Evolutionary conservation across 2,797 vertebrate species (phyloP).

Genomic region (Tachyglossus aculeatus): DNA sequence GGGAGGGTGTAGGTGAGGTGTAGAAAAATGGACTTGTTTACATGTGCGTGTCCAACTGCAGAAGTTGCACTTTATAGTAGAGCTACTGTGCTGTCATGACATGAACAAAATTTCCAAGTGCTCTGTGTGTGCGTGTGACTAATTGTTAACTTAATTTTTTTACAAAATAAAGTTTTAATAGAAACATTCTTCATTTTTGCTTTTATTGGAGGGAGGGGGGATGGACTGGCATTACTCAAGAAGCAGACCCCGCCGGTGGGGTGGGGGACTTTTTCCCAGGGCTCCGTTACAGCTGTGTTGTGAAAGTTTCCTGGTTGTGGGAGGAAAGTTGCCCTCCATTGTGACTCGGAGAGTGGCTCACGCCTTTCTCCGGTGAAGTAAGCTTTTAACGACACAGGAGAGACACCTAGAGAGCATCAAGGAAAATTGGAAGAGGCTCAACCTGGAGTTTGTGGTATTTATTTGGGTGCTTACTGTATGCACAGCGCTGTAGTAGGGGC

Average conservation of each 20-base stretch:
- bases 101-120: constrained; percentile 70
- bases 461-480: too few relatives aligned
- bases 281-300: background rate
- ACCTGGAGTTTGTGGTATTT: too few relatives aligned
- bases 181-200: background rate
- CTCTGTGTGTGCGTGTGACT: constrained; percentile 66
- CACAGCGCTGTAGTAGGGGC: too few relatives aligned
- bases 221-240: rapidly evolving
- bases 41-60: constrained; percentile 66
- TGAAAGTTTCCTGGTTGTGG: too few relatives aligned
- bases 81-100: constrained; percentile 47
- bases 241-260: too few relatives aligned
- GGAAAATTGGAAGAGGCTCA: too few relatives aligned
- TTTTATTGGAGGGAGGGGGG: background rate
- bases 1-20: constrained; percentile 22
- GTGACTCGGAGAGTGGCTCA: too few relatives aligned
- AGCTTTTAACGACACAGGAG: too few relatives aligned
- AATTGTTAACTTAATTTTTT: constrained; percentile 69
- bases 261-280: background rate
- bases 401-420: too few relatives aligned
- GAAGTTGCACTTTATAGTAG: constrained; percentile 71
- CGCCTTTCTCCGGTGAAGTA: too few relatives aligned
- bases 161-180: constrained; percentile 66
- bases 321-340: too few relatives aligned
- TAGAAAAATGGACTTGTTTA: constrained; percentile 70